These are phyloP conservation scores for Teleogryllus occipitalis DNA, from an alignment of 1,140 invertebrate genomes.

Conservation along the genomic window DNA sequence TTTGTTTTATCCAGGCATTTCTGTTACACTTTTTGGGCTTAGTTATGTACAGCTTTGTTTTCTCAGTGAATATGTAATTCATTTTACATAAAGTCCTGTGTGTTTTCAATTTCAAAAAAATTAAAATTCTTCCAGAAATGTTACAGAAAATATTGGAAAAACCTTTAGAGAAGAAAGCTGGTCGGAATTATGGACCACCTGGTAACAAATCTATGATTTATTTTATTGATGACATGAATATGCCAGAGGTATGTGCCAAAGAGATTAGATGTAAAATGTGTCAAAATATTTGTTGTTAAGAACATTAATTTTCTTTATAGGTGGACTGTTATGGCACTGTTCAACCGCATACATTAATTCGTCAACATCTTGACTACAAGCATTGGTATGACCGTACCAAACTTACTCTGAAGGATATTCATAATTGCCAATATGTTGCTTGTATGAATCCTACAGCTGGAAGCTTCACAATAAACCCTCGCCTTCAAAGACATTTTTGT, in stretches of 20 bases:
- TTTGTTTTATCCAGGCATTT: too few relatives aligned
- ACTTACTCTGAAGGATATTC: slow-evolving; percentile 87
- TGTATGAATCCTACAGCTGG: slow-evolving; percentile 98
- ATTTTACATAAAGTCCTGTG: neutral
- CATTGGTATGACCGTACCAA: slow-evolving; percentile 93
- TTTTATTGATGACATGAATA: slow-evolving; percentile 97
- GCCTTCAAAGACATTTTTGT: slow-evolving; percentile 87
- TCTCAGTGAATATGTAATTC: neutral
- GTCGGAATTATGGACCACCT: slow-evolving; percentile 89
- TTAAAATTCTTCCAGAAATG: slow-evolving; percentile 56
- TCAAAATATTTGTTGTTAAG: neutral
- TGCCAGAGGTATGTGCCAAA: slow-evolving; percentile 72
- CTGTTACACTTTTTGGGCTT: too few relatives aligned
- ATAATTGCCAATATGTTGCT: slow-evolving; percentile 92
- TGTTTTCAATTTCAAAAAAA: slow-evolving; percentile 7
- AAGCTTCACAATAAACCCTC: slow-evolving; percentile 91
- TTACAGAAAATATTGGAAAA: slow-evolving; percentile 90
- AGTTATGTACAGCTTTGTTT: too few relatives aligned
- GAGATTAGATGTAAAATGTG: neutral
- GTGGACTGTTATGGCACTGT: slow-evolving; percentile 88
- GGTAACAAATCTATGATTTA: slow-evolving; percentile 91
- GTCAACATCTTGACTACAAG: slow-evolving; percentile 90
- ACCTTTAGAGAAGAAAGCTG: slow-evolving; percentile 94
- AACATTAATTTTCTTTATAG: slow-evolving; percentile 30
- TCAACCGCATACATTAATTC: slow-evolving; percentile 89